Base-by-base conservation (phyloP, 2,888 invertebrate species). In the Chymomyza amoena region DNA sequence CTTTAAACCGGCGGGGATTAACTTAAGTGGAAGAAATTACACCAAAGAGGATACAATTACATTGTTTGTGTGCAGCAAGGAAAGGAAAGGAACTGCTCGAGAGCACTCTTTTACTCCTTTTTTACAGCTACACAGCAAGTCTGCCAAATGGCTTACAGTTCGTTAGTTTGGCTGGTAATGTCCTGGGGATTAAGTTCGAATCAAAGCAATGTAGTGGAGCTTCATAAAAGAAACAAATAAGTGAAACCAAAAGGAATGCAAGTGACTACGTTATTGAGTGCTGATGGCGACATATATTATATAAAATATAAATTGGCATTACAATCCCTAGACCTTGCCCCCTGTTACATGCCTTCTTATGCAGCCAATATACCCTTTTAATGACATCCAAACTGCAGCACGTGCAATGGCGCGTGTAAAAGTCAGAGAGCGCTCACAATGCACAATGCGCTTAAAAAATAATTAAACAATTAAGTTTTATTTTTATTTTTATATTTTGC, bases 11-110 rank as follows among this genome's bases (percentile, higher is more conserved):
- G 75, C 78, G 76, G 82, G 73, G 81, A 89, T 90, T 89, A 89
- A 88, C 77, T 90, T 89, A 89, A 90, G 90, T 90, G 90, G 90
- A 90, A 89, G 90, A 90, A 89, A 89, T 90, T 90, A 90, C 89
- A 87, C 79, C 73, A 79, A 85, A 77, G 80, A 86, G 81, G 84
- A 84, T 83, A 85, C 82, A 86, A 89, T 89, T 84, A 84, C 83
- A 79, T 78, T 81, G 72, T 64, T 61, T 64, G 54, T 36, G 18
- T 56, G 15, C 25, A 32, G 25, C 56, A 32, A 32, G 32, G 1
- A 32, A 32, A 15, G 16, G 25, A 39, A 32, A 32, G 32, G 1
- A 32, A 32, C 62, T 59, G 39, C 16, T 69, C 25, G 64, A 2
- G 1, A 4, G 2, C 4, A 32, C 51, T 73, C 39, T 32, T 39